Evolutionary conservation across 2,797 vertebrate genomes (phyloP), one percentile per base, ranked within the genome.

Genomic region (Megaceryle alcyon): DNA sequence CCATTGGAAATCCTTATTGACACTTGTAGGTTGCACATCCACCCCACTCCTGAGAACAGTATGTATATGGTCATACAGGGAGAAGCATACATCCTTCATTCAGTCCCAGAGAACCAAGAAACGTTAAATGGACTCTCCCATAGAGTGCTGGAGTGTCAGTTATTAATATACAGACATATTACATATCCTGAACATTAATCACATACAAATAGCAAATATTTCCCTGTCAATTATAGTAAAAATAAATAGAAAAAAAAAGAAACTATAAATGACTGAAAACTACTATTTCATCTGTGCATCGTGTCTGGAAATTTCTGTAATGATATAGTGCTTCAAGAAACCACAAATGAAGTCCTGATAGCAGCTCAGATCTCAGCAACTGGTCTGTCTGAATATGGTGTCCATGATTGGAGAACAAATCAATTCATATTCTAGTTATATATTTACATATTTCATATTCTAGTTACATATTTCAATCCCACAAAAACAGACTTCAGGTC

Each of bases 31-130:
- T 31, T 43, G 31, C 46, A 80, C 18, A 35, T 3, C 13, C 76
- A 37, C 14, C 8, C 51, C 12, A 14, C 14, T 66, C 43, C 75
- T 11, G 37, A 70, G 56, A 13, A 41, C 0, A 0, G 9, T 11
- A 31, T 2, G 6, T 29, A 28, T 29, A 49, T 11, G 64, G 84
- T 28, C 41, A 35, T 6, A 29, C 18, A 85, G 14, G 31, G 35
- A 60, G 44, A 82, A 12, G 10, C 4, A 25, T 35, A 61, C 0
- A 1, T 6, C 21, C 69, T 69, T 69, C 25, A 2, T 13, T 25
- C 72, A 5, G 7, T 28, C 31, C 60, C 22, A 77, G 14, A 57
- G 84, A 73, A 53, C 28, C 13, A 73, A 54, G 33, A 88, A 57
- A 63, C 2, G 4, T n/a, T n/a, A 31, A 43, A 60, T 19, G 14